These are phyloP conservation scores for Macrotis lagotis DNA, from an alignment of 2,113 vertebrate species.

Conservation along the genomic window DNA sequence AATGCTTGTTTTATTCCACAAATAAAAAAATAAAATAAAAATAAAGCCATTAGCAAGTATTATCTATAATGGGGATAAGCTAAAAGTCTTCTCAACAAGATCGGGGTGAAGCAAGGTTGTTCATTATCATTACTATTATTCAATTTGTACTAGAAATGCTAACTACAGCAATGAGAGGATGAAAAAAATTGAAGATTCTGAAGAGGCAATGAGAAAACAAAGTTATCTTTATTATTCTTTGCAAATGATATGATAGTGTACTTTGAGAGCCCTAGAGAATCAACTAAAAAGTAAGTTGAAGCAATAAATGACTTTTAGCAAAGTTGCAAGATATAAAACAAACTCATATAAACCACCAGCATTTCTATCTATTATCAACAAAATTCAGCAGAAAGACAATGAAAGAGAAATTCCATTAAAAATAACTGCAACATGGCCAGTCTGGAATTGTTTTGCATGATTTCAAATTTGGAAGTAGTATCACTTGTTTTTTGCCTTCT, in stretches of 20 bases:
- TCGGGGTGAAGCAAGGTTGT: neutral
- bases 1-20: neutral
- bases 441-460: too few relatives aligned
- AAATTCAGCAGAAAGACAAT: neutral
- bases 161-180: neutral
- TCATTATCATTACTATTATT: neutral
- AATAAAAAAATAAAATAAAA: neutral
- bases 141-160: neutral
- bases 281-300: neutral
- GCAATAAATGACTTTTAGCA: neutral
- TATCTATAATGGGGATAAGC: neutral
- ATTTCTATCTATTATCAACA: neutral
- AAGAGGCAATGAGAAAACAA: neutral
- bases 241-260: neutral
- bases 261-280: neutral
- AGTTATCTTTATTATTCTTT: neutral
- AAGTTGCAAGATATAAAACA: neutral
- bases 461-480: too few relatives aligned
- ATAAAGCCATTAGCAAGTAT: neutral
- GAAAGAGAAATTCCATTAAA: neutral
- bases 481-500: too few relatives aligned
- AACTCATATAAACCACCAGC: neutral
- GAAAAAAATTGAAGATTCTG: neutral
- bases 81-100: neutral
- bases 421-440: neutral